Conservation (phyloP, 2,888 invertebrate genomes). For the Cordilura impudica region DNA sequence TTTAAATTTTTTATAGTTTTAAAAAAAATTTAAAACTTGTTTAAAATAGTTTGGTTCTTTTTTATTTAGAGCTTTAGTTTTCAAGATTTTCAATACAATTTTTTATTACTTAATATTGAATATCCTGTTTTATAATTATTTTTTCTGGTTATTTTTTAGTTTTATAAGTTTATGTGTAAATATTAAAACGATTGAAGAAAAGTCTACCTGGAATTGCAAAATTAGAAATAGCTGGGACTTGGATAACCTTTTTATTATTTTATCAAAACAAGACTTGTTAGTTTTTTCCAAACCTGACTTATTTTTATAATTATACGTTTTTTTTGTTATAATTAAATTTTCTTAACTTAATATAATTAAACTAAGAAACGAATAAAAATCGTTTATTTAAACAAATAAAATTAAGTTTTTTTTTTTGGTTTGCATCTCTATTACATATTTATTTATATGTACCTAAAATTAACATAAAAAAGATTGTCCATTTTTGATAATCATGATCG, state of each 20-base stretch:
- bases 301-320: conserved; percentile 47
- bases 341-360: neutral
- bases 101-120: conserved; percentile 38
- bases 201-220: conserved; percentile 1
- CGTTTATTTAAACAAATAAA: conserved; percentile 11
- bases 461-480: too few relatives aligned
- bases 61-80: conserved; percentile 6
- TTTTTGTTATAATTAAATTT: conserved; percentile 37
- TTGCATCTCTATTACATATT: too few relatives aligned
- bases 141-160: conserved; percentile 37
- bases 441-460: too few relatives aligned
- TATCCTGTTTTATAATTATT: conserved; percentile 1
- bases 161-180: conserved; percentile 60
- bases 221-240: conserved; percentile 21
- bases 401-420: too few relatives aligned
- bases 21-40: neutral
- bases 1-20: too few relatives aligned
- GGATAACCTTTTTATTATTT: conserved; percentile 35
- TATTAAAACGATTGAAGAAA: conserved; percentile 36
- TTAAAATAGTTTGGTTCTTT: neutral
- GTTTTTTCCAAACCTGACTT: conserved; percentile 10
- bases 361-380: neutral
- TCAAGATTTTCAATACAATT: conserved; percentile 16
- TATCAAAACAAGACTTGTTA: conserved; percentile 20
- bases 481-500: too few relatives aligned